Base-by-base conservation (phyloP, 2,888 invertebrate species). In the Neoascia interrupta region DNA sequence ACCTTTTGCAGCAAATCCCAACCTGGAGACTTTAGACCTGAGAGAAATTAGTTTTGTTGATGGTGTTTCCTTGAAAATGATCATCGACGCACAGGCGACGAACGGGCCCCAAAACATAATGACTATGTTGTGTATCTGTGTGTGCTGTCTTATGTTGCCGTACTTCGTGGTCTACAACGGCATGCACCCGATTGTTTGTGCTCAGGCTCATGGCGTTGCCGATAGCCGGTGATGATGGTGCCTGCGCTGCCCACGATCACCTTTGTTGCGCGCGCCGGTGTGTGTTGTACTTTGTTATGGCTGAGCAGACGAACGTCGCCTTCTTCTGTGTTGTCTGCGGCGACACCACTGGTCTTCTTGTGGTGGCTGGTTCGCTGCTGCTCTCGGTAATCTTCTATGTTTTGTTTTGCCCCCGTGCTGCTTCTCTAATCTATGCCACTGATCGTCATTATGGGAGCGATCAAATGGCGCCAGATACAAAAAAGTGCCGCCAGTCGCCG, bases 31-130 rank as follows among this genome's bases (percentile, higher is more conserved):
- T 8, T 26, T 8, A 8, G 26, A 26, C 8, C 3, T 31, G 31
- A 61, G 86, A 61, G 84, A 94, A 93, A 81, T 81, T 75, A 81
- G 75, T 70, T 69, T 81, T 61, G 51, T 19, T 51, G 53, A 23
- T 70, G 51, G 60, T 43, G 60, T 54, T 81, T 79, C 79, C 66
- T 73, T 79, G 66, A 79, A 79, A 79, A 73, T 60, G 49, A 73
- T 73, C 73, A 79, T 68, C 72, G 73, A 72, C 73, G n/a, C n/a
- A n/a, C n/a, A n/a, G n/a, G n/a, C n/a, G n/a, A n/a, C n/a, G n/a
- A n/a, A n/a, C n/a, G 61, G 63, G 49, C 66, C 47, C 81, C 70
- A 74, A 81, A 81, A 74, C 66, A 37, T 47, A 61, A 61, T 81
- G 80, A 81, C 66, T 66, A n/a, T n/a, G n/a, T n/a, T n/a, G n/a